Conservation (phyloP, 2,797 vertebrate species). For the Artibeus jamaicensis region DNA sequence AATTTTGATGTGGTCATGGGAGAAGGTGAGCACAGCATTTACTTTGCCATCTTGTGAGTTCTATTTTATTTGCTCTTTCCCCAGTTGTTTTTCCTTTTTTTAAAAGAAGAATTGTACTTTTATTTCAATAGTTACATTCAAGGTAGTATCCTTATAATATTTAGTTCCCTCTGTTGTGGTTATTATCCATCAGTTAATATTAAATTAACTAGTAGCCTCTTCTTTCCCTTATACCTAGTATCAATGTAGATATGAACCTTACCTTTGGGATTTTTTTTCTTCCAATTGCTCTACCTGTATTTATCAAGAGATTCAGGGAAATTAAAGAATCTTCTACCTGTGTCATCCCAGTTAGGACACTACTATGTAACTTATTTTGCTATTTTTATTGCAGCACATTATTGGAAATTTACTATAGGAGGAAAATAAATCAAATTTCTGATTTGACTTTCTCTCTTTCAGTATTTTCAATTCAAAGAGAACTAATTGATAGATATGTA, state of each 20-base stretch:
- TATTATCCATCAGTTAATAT: not conserved
- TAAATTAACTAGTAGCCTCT: not conserved
- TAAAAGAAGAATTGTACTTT: not conserved
- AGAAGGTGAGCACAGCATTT: not conserved
- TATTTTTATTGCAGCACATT: not conserved
- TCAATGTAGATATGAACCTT: not conserved
- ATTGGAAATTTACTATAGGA: not conserved
- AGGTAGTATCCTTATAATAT: not conserved
- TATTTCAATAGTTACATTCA: not conserved
- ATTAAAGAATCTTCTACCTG: not conserved
- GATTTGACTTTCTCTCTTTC: not conserved
- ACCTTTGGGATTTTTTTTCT: not conserved
- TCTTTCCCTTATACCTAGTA: not conserved
- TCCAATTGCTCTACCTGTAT: not conserved
- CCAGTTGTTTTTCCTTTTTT: not conserved
- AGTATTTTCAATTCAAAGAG: not conserved
- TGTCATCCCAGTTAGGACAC: not conserved
- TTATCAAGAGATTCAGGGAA: not conserved
- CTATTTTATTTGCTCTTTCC: not conserved
- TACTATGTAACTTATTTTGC: not conserved
- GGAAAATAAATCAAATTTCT: not conserved
- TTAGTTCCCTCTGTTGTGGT: not conserved
- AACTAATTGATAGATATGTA: not conserved
- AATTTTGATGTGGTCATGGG: not conserved
- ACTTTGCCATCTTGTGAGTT: not conserved